Base-by-base conservation (phyloP, 2,797 vertebrate genomes). In the Poeciliopsis gracilis region DNA sequence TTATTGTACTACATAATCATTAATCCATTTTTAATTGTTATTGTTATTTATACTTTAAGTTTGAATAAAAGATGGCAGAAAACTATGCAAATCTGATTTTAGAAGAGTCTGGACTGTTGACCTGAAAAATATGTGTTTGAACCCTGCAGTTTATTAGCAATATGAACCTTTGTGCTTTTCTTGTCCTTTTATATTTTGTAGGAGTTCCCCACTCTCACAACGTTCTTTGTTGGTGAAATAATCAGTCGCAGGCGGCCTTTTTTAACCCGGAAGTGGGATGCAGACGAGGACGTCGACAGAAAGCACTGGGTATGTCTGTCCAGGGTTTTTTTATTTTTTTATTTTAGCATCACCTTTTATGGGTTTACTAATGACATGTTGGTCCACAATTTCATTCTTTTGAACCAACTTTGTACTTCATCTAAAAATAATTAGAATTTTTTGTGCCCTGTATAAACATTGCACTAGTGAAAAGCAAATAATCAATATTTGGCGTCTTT, bases 171-270 rank as follows among this genome's bases (percentile, higher is more conserved):
- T 55, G 1, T 28, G 38, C 46, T 6, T 55, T 46, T 30, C 2
- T 72, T 51, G 38, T 36, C 8, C 71, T 57, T 72, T 8, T 51
- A 12, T 73, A 51, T 85, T 23, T 49, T 76, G 15, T 87, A 99
- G 97, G 97, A 99, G 85, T 98, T 98, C 92, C 98, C 97, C 7
- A 98, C 97, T 59, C 97, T 99, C 88, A 99, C 98, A 2, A 99
- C 98, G 0, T 99, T 99, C 93, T 99, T 99, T 77, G 97, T 97
- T 84, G 98, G 98, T 2, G 98, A 99, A 94, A 99, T 99, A 85
- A 99, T 99, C 93, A 99, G 98, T 93, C 96, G 91, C 81, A 99
- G 98, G 74, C 96, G 97, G 55, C 98, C 98, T 4, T 99, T 99
- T 95, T 94, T 99, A 91, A 99, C 98, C 0, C 95, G 98, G 75